Base-by-base conservation (phyloP, 2,888 invertebrate species). In the Ommatoiulus sabulosus region DNA sequence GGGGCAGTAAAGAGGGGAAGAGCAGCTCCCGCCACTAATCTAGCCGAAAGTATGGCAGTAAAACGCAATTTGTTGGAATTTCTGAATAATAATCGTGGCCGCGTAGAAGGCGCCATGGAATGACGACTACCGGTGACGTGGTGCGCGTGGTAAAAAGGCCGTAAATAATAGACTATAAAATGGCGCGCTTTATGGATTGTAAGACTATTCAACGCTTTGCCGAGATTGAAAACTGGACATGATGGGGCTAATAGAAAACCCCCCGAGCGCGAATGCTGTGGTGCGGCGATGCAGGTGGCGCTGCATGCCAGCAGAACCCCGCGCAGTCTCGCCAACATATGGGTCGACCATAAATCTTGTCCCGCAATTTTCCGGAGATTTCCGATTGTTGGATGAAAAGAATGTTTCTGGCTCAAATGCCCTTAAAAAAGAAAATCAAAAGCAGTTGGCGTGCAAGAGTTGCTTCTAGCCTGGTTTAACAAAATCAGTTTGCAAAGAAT, bases 41-140 rank as follows among this genome's bases (percentile, higher is more conserved):
- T 63, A 63, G 20, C 63, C 63, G 63, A 63, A 63, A 63, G 63
- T 63, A 63, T 63, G 63, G 63, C 63, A n/a, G 63, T 63, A 63
- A 63, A 63, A 20, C 63, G 63, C 63, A 63, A 63, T 63, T 63
- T 63, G 63, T 63, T 63, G 63, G 63, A 63, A 63, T 63, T 63
- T 63, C 63, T 63, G 63, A 63, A 63, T 63, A 63, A 63, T 63
- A 63, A 63, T 63, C 63, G 15, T 63, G 63, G 63, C 63, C 63
- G 35, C 35, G 63, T 48, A 48, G n/a, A 20, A 20, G 6, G 20
- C 63, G 63, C 4, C 6, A 20, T 1, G 20, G 63, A 63, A 63
- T 63, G 63, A 20, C 63, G 63, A 20, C 63, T 63, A 63, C 63
- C 63, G 63, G 63, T 63, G 63, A 63, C 63, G 63, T 63, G 63